Evolutionary conservation across 2,113 vertebrate species (phyloP), one percentile per base, ranked within the genome.

Genomic region (Lamprologus speciosus): DNA sequence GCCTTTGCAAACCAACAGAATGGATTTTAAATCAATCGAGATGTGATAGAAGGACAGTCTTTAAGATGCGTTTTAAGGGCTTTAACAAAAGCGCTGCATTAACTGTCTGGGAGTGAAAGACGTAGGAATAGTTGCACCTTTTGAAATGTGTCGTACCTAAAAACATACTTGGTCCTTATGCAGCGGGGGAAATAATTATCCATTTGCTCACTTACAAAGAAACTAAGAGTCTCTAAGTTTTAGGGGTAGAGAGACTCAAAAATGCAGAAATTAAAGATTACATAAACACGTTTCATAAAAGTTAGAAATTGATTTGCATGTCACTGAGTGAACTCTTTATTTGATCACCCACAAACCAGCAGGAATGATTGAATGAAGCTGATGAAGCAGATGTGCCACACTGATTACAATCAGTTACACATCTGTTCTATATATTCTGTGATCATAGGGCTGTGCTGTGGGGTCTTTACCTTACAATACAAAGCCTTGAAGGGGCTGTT

Each of bases 211-310:
- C 33, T 65, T 65, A 21, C 60, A 65, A 65, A 65, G 19, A 37
- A 37, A 65, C 33, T 0, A 37, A 40, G 4, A 68, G 11, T 68
- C 35, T 21, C 4, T 6, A 1, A 4, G 3, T 9, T 68, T 40
- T 65, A 65, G 33, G 10, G 1, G 7, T 65, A 65, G 60, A 63
- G 58, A 60, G 57, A 19, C 57, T 63, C 58, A 63, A 63, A 11
- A 37, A 65, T 35, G 0, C 6, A 37, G 31, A 14, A 21, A 68
- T 1, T 5, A 9, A 8, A 1, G 2, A 37, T 21, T 37, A 65
- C 7, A 37, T 21, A 8, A 37, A 0, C 35, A 40, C 11, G 2
- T 40, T 68, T 21, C 63, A 68, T 14, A 14, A 68, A 40, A 68
- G 63, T 68, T 21, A 40, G 19, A 40, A 68, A 68, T 9, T 40